phyloP scores from a whole-genome alignment of 2,888 invertebrate genomes.

The Galerucella calmariensis region DNA sequence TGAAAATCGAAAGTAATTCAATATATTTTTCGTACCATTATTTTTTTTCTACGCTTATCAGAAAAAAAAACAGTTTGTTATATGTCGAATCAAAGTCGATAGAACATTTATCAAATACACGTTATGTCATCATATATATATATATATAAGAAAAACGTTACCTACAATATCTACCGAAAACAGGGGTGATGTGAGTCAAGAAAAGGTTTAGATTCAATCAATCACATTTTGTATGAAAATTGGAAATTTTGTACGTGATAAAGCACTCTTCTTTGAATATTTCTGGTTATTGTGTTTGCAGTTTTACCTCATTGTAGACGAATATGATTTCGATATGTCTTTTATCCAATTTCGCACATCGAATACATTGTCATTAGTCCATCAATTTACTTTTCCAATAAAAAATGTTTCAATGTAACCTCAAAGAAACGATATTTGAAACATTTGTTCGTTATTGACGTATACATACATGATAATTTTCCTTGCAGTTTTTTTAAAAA shows the following conservation, averaged over 20 bases:
- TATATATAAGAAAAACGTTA: slow-evolving; percentile 52
- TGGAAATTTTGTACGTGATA: slow-evolving; percentile 61
- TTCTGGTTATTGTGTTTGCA: slow-evolving; percentile 43
- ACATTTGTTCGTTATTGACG: no score
- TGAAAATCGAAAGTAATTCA: slow-evolving; percentile 17
- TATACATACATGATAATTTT: no score
- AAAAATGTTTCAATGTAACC: no score
- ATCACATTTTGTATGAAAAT: slow-evolving; percentile 60
- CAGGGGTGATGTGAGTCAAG: slow-evolving; percentile 45
- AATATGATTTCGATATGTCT: slow-evolving; percentile 38
- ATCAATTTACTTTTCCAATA: background rate
- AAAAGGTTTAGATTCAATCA: slow-evolving; percentile 56
- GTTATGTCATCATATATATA: slow-evolving; percentile 57
- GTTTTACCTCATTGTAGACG: slow-evolving; percentile 35
- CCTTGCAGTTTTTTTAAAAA: background rate
- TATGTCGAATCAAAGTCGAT: slow-evolving; percentile 63
- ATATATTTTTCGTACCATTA: slow-evolving; percentile 12
- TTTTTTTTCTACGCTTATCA: slow-evolving; percentile 15
- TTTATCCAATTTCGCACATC: slow-evolving; percentile 35
- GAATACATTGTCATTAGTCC: slow-evolving; percentile 2
- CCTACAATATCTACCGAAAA: slow-evolving; percentile 46
- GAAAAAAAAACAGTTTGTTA: slow-evolving; percentile 54
- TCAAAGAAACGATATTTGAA: no score
- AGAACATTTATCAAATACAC: slow-evolving; percentile 60
- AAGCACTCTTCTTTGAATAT: slow-evolving; percentile 54